Conservation (phyloP, 1,140 invertebrate genomes). For the Drosophila sucinea region DNA sequence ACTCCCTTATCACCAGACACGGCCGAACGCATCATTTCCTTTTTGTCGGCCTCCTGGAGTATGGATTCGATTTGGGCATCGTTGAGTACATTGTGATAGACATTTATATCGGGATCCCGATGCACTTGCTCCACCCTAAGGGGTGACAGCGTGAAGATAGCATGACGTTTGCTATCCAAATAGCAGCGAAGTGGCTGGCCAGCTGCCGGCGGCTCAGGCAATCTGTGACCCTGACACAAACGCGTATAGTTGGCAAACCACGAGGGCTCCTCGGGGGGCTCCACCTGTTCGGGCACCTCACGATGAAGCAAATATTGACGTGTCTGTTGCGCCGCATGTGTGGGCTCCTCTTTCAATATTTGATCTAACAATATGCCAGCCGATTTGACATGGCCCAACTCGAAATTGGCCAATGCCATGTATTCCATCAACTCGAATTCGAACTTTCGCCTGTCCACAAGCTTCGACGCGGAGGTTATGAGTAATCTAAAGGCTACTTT, state of each 20-base stretch:
- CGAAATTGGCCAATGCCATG: conserved; percentile 48
- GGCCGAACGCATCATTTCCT: conserved; percentile 88
- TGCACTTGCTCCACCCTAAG: conserved; percentile 95
- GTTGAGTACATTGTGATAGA: conserved; percentile 94
- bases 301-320: conserved; percentile 38
- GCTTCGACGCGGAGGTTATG: background rate
- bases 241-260: conserved; percentile 54
- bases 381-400: conserved; percentile 50
- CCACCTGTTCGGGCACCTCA: background rate
- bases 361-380: conserved; percentile 20
- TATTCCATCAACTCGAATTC: conserved; percentile 55
- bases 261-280: background rate
- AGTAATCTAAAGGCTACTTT: conserved; percentile 37
- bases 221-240: conserved; percentile 55
- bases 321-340: conserved; percentile 28
- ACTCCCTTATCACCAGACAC: conserved; percentile 92
- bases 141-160: conserved; percentile 91
- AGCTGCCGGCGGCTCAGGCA: conserved; percentile 11
- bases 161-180: conserved; percentile 88
- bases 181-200: conserved; percentile 87
- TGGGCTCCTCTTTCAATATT: conserved; percentile 24
- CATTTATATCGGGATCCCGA: conserved; percentile 91
- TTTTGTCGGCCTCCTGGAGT: conserved; percentile 91
- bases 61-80: conserved; percentile 92
- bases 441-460: background rate